phyloP scores from a whole-genome alignment of 1,140 invertebrate species.

The Lordiphosa collinella region DNA sequence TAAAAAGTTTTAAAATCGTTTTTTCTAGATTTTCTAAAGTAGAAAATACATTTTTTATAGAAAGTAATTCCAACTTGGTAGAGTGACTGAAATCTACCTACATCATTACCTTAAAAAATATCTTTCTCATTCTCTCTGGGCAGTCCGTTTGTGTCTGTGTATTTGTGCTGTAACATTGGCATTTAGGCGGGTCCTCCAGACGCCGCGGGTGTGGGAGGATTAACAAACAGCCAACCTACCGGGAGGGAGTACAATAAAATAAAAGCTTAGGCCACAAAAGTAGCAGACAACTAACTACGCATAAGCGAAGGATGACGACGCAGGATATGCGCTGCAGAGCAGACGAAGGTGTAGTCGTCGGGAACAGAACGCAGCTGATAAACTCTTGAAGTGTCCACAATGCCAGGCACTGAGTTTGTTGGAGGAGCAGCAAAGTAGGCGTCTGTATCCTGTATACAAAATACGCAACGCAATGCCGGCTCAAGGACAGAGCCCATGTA shows the following conservation, averaged over 20 bases:
- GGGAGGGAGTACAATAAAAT: conserved; percentile 40
- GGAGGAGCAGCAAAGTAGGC: conserved; percentile 14
- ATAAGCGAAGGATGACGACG: conserved; percentile 40
- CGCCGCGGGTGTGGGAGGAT: conserved; percentile 29
- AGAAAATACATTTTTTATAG: no score
- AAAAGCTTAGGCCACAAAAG: conserved; percentile 70
- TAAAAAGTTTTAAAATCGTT: no score
- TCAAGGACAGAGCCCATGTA: conserved; percentile 69
- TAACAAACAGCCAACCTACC: conserved; percentile 7
- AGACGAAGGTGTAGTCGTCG: background rate
- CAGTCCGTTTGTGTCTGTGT: conserved; percentile 11
- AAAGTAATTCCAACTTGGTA: no score
- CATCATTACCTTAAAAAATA: background rate
- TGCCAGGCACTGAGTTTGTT: conserved; percentile 25
- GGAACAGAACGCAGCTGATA: conserved; percentile 34
- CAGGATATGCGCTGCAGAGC: conserved; percentile 54
- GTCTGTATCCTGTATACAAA: conserved; percentile 20
- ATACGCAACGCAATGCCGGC: conserved; percentile 46
- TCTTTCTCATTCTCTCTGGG: background rate
- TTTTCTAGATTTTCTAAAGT: no score
- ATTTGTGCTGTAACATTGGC: conserved; percentile 34
- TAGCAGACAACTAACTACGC: conserved; percentile 70
- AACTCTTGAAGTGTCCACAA: conserved; percentile 29
- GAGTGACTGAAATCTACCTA: no score
- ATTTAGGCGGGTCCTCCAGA: conserved; percentile 48